A percentile compares a stretch with the other conserved stretches of the same genome.
Conservation (phyloP, 2,797 vertebrate genomes). For the Sternarchorhynchus goeldii region DNA sequence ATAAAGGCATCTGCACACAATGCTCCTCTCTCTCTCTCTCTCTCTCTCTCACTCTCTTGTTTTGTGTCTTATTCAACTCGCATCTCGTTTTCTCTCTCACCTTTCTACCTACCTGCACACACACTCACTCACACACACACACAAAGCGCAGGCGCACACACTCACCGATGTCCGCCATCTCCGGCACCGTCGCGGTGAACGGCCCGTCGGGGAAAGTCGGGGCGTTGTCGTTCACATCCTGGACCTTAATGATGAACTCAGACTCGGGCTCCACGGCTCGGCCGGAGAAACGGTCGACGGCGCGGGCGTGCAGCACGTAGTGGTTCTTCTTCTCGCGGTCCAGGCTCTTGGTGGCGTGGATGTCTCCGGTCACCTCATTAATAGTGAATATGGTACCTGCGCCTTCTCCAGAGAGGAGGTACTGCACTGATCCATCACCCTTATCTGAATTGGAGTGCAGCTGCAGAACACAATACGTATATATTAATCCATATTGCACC, state of each 20-base stretch:
- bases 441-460: constrained; percentile 95
- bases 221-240: constrained; percentile 94
- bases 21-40: background rate
- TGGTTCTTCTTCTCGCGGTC: constrained; percentile 91
- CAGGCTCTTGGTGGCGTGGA: constrained; percentile 87
- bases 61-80: no score
- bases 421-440: constrained; percentile 91
- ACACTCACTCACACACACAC: background rate
- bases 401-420: constrained; percentile 92
- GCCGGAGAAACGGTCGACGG: constrained; percentile 85
- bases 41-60: background rate
- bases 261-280: constrained; percentile 89
- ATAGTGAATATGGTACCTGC: constrained; percentile 91
- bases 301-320: constrained; percentile 89
- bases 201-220: constrained; percentile 89
- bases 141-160: background rate
- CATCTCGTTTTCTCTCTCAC: background rate
- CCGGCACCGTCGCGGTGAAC: constrained; percentile 84
- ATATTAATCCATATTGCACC: constrained; percentile 1
- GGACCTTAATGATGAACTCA: constrained; percentile 95
- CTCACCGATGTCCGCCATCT: constrained; percentile 95
- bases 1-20: constrained; percentile 37
- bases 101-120: background rate
- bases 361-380: constrained; percentile 89
- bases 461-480: constrained; percentile 64